These are phyloP conservation scores for Pachliopta kotzebuea DNA, from an alignment of 2,888 invertebrate genomes.

Conservation along the genomic window DNA sequence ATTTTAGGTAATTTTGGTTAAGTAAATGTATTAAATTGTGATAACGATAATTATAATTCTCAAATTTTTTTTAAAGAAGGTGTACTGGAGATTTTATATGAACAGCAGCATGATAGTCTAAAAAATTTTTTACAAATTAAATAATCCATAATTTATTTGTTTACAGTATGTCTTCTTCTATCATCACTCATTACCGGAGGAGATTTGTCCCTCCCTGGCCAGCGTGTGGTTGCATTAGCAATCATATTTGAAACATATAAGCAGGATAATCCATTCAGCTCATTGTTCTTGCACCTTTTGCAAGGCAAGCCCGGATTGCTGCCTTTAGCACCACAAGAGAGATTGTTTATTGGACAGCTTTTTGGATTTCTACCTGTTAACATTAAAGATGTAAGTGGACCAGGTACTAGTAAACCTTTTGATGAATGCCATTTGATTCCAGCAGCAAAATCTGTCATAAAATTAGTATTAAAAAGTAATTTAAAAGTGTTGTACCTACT, in stretches of 20 bases:
- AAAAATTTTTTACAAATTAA: no score
- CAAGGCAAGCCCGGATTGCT: conserved; percentile 65
- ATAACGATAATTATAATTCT: no score
- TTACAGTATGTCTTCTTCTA: conserved; percentile 68
- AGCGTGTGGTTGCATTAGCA: conserved; percentile 68
- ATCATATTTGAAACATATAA: conserved; percentile 70
- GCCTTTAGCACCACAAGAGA: conserved; percentile 80
- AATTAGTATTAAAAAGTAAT: no score
- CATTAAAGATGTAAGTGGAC: conserved; percentile 83
- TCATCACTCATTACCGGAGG: conserved; percentile 71
- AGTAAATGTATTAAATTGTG: no score
- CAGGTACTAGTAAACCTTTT: no score
- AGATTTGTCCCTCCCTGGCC: conserved; percentile 69
- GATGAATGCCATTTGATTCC: no score
- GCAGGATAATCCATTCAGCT: conserved; percentile 67
- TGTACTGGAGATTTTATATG: no score
- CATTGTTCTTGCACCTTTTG: conserved; percentile 63
- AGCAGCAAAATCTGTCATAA: no score
- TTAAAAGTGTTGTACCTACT: no score
- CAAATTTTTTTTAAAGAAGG: no score
- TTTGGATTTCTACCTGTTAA: conserved; percentile 84
- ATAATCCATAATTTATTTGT: conserved; percentile 2
- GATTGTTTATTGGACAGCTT: conserved; percentile 86
- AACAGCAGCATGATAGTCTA: no score
- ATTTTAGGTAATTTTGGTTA: no score